These are phyloP conservation scores for Pyxicephalus adspersus DNA, from an alignment of 2,113 vertebrate genomes.

Conservation along the genomic window DNA sequence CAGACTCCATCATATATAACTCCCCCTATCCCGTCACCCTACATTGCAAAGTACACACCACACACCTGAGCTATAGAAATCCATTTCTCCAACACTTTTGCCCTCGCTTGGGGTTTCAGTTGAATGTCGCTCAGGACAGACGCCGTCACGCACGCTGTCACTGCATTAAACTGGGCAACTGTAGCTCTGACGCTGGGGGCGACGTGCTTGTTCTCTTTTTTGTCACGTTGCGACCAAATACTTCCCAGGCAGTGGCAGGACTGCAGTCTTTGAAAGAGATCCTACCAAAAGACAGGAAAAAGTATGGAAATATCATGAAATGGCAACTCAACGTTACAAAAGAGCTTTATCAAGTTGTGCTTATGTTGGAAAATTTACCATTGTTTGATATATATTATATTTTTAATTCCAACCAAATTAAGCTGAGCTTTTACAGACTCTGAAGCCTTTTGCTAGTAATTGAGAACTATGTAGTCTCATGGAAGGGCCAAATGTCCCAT, in stretches of 20 bases:
- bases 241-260: conserved; percentile 87
- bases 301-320: no score
- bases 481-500: no score
- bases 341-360: no score
- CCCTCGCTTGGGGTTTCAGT: conserved; percentile 69
- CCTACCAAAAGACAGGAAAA: conserved; percentile 63
- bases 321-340: no score
- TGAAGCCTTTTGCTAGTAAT: no score
- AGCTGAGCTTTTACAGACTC: no score
- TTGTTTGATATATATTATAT: no score
- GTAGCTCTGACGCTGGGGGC: conserved; percentile 85
- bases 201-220: conserved; percentile 76
- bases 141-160: conserved; percentile 81
- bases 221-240: conserved; percentile 88
- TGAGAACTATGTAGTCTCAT: no score
- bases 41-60: no score
- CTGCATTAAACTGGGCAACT: conserved; percentile 82
- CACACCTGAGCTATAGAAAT: conserved; percentile 83
- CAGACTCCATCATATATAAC: not conserved
- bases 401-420: no score
- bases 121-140: conserved; percentile 74
- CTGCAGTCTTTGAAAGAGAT: conserved; percentile 78
- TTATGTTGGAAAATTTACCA: no score
- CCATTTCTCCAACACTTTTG: conserved; percentile 85
- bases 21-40: not conserved